Evolutionary conservation across 2,797 vertebrate species (phyloP), one percentile per base, ranked within the genome.

Genomic region (Malacoctenus gilli): DNA sequence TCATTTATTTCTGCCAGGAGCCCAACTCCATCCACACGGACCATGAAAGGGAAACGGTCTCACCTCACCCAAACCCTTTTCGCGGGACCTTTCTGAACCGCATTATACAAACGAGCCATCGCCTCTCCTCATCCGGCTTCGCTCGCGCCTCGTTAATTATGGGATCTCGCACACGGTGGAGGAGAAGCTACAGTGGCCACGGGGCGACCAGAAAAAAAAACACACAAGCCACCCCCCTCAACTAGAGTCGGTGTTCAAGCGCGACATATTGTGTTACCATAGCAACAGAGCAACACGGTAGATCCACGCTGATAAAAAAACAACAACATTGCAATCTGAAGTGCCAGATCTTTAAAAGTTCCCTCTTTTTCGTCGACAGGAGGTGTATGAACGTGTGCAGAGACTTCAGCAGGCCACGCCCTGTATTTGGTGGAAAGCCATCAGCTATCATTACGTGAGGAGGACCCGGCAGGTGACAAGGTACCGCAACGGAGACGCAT

Each of bases 381-480:
- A 90, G 48, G 95, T 95, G 74, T 94, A 93, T 0, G 94, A 95
- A 62, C 92, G 94, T 8, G 91, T 95, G 59, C 93, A 89, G 70
- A 90, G 93, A 34, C 92, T 96, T 39, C 95, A 95, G 80, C 94
- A 91, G 87, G 94, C 94, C 41, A 95, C 93, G 0, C 94, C 95
- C 0, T 95, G 95, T 65, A 95, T 97, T 78, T 96, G 95, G 95
- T 97, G 95, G 95, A 96, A 97, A 84, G 95, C 95, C 82, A 95
- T 97, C 76, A 96, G 95, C 86, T 96, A 96, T 66, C 95, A 97
- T 80, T 96, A 95, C 1, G 92, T 95, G 48, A 91, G 95, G 9
- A 91, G 94, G 58, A 95, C 95, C 1, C 90, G 95, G 40, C 95
- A 96, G 85, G 92, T 95, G 80, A 95, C 95, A 0, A 90, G 95